Evolutionary conservation across 1,140 invertebrate species (phyloP), one percentile per base, ranked within the genome.

Genomic region (Cyrtorhinus lividipennis): DNA sequence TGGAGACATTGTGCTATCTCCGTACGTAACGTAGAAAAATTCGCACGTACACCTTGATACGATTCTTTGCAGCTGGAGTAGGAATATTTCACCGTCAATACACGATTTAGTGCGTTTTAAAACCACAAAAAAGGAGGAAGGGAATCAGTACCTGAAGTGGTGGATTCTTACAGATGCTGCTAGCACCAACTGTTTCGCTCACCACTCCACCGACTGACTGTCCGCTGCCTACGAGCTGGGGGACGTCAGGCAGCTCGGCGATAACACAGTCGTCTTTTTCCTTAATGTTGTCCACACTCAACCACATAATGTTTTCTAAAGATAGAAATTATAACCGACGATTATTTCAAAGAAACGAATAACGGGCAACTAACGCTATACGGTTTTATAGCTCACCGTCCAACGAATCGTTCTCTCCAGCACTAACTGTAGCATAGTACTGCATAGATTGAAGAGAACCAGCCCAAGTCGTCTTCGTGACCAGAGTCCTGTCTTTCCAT

Each of bases 361-460:
- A 15, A 56, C 53, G 5, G 53, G 23, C n/a, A 20, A 56, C 23
- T 56, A 24, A 56, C 5, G 20, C n/a, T 48, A 62, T n/a, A n/a
- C n/a, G n/a, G n/a, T n/a, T n/a, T n/a, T n/a, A n/a, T n/a, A n/a
- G n/a, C 44, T 65, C 62, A 69, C 70, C 69, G 67, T 70, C 68
- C 13, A 82, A 73, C 13, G 83, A 83, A 74, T 90, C 86, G 44
- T 82, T 80, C 69, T 88, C 85, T 13, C 87, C 88, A 38, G 80
- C 79, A 72, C 86, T 90, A 24, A 97, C 93, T 25, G 94, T 97
- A 1, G 93, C 93, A 78, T 98, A 98, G 76, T 98, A 98, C 81
- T 97, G 94, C 93, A 99, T 97, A 74, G 93, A 94, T 72, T 96
- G 92, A 1, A 99, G 78, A 61, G 88, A 84, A 8, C 94, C 93